A percentile compares a stretch with the other conserved stretches of the same genome.
Conservation (phyloP, 2,888 invertebrate species). For the Rhabditoides inermis region DNA sequence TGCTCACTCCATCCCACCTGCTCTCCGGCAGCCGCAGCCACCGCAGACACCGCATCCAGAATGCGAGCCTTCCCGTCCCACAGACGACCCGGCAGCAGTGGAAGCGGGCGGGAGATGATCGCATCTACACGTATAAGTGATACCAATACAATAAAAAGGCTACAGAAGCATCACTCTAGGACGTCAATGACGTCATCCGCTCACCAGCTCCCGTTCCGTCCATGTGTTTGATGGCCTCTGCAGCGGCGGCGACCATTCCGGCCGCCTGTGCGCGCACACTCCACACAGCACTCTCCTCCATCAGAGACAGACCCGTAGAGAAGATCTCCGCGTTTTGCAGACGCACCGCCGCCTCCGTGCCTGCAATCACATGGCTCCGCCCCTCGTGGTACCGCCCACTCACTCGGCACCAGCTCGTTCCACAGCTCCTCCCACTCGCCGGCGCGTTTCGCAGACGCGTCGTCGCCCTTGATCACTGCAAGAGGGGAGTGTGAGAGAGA, state of each 20-base stretch:
- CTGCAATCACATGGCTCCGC: background rate
- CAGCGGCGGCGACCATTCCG: constrained; percentile 19
- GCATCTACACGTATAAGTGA: constrained; percentile 6
- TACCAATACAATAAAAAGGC: background rate
- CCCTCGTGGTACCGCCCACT: background rate
- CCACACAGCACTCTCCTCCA: constrained; percentile 32
- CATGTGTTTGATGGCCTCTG: constrained; percentile 9
- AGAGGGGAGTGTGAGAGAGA: background rate
- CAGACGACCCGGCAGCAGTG: constrained; percentile 30
- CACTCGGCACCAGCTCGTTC: constrained; percentile 33
- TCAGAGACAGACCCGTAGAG: constrained; percentile 15
- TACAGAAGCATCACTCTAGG: background rate
- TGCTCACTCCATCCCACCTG: constrained; percentile 11
- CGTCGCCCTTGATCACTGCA: constrained; percentile 31
- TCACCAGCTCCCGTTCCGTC: constrained; percentile 10
- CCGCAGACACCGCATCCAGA: constrained; percentile 16
- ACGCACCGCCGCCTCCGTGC: constrained; percentile 21
- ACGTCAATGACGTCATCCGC: background rate
- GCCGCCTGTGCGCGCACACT: constrained; percentile 29
- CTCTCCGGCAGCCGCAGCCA: constrained; percentile 12
- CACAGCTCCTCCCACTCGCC: constrained; percentile 35
- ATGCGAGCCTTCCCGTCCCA: constrained; percentile 38
- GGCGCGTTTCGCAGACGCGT: constrained; percentile 17
- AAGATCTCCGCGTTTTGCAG: constrained; percentile 32
- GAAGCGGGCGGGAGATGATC: constrained; percentile 14